A percentile compares a stretch with the other conserved stretches of the same genome.
Conservation (phyloP, 2,888 invertebrate genomes). For the Biston stratarius region DNA sequence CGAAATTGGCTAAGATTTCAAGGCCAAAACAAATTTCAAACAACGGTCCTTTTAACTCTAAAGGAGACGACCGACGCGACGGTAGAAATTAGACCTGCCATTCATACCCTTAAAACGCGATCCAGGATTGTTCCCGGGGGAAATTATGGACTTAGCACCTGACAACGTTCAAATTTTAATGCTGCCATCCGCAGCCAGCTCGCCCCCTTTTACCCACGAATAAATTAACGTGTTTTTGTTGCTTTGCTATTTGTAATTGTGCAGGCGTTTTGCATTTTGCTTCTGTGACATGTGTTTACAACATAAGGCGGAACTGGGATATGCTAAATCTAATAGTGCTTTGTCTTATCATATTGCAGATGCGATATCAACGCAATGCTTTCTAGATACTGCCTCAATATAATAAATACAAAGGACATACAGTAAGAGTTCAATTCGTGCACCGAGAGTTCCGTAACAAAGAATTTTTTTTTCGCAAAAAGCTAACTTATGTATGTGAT, state of each 20-base stretch:
- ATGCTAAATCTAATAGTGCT: conserved; percentile 8
- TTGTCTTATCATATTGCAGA: conserved; percentile 23
- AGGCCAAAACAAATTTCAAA: conserved; percentile 51
- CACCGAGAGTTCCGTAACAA: no score
- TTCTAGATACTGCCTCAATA: neutral
- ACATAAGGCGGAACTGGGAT: conserved; percentile 32
- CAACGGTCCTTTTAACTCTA: conserved; percentile 44
- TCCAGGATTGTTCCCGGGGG: conserved; percentile 81
- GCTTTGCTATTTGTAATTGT: conserved; percentile 57
- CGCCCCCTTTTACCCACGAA: conserved; percentile 68
- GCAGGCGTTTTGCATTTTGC: conserved; percentile 48
- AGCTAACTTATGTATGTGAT: no score
- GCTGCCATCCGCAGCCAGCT: conserved; percentile 58
- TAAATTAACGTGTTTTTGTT: conserved; percentile 77
- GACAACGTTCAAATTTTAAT: conserved; percentile 85
- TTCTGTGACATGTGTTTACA: conserved; percentile 36
- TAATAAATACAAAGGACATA: no score
- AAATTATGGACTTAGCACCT: conserved; percentile 87
- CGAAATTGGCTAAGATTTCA: conserved; percentile 45
- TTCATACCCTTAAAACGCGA: conserved; percentile 83
- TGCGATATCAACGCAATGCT: conserved; percentile 11
- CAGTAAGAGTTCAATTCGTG: no score
- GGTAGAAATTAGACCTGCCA: conserved; percentile 77
- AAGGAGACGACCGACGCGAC: conserved; percentile 59
- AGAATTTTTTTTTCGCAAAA: no score